Evolutionary conservation across 1,140 invertebrate species (phyloP).

Genomic region (Drosophila repleta): DNA sequence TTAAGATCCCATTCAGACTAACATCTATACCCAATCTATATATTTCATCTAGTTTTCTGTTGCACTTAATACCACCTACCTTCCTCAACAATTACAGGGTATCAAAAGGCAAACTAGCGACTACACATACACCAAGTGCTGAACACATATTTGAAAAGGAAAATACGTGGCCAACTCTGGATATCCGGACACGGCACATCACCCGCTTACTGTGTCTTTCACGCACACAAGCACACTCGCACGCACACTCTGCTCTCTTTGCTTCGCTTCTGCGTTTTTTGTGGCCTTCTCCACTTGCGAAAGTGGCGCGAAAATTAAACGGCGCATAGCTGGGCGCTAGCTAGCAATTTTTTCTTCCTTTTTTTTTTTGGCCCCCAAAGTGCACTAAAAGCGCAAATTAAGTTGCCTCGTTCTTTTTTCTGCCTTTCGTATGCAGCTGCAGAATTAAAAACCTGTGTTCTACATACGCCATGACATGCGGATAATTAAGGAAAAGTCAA

Average conservation of each 20-base stretch:
- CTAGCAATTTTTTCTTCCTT: constrained; percentile 17
- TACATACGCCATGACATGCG: constrained; percentile 41
- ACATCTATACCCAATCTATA: too few relatives aligned
- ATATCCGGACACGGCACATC: constrained; percentile 51
- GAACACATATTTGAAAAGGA: constrained; percentile 81
- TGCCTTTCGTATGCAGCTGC: constrained; percentile 59
- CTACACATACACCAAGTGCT: constrained; percentile 60
- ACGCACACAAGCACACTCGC: background rate
- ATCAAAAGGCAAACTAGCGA: constrained; percentile 14
- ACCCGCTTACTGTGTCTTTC: constrained; percentile 22
- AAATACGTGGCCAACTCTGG: constrained; percentile 72
- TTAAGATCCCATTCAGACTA: too few relatives aligned
- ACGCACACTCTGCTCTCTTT: background rate
- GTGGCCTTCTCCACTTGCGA: constrained; percentile 21
- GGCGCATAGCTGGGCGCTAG: constrained; percentile 61
- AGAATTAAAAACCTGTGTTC: constrained; percentile 74
- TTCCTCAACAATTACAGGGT: background rate
- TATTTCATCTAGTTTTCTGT: too few relatives aligned
- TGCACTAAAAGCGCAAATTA: constrained; percentile 81
- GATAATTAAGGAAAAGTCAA: background rate
- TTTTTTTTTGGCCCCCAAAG: constrained; percentile 45
- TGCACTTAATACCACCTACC: background rate
- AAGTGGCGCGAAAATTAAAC: constrained; percentile 75
- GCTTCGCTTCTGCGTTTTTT: constrained; percentile 11
- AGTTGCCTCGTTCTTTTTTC: constrained; percentile 62